Base-by-base conservation (phyloP, 2,888 invertebrate species). In the Aleiodes leptofemur region DNA sequence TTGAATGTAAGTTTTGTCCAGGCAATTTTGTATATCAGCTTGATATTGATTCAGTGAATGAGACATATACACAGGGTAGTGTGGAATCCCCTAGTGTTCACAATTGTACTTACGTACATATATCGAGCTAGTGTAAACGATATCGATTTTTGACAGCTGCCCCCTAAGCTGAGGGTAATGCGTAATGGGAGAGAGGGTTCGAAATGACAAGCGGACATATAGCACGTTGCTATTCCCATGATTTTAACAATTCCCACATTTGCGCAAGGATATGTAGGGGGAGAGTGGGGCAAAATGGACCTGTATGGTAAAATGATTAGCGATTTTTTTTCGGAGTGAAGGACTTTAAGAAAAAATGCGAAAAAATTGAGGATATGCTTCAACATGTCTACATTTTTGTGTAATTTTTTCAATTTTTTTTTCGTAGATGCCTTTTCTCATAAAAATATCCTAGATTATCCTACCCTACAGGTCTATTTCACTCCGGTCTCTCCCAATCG, bases 101-200 rank as follows among this genome's bases (percentile, higher is more conserved):
- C 68, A 69, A 73, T 73, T 73, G 68, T 69, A 73, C 68, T 59
- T 64, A 51, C 61, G 59, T 64, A 71, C 34, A 70, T 64, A 75
- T 70, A 75, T 70, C 55, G 68, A 76, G 61, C 53, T 73, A 79
- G 71, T 50, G 64, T 81, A 82, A 82, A 82, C 80, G 83, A 84
- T 86, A 88, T 88, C 88, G 88, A 88, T 88, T 88, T 88, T 87
- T 86, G 87, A 88, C 88, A 88, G 88, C 88, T 88, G 88, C 87
- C 86, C 79, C 64, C 66, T 59, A 51, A 50, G 74, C 68, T 68
- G 61, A 61, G 72, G 56, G 34, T 13, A 53, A 14, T 51, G 57
- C 68, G 29, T n/a, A 43, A 11, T 11, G 43, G 9, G 13, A 59
- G 72, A 66, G 71, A 71, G 75, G 38, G 68, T 51, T 56, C 71